phyloP scores from a whole-genome alignment of 2,888 invertebrate species.

The Troilus luridus region DNA sequence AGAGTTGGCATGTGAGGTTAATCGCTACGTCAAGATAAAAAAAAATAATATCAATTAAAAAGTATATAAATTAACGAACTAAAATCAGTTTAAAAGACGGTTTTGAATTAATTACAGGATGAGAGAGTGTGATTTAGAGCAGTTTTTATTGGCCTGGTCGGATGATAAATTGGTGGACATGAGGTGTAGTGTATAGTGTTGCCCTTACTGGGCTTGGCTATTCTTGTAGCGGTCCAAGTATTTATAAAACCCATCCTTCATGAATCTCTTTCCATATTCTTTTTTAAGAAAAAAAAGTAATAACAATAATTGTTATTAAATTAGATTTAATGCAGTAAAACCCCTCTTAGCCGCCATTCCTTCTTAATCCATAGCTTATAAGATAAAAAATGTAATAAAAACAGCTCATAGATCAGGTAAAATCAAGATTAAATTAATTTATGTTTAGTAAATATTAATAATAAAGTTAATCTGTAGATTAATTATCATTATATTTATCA shows the following conservation, averaged over 20 bases:
- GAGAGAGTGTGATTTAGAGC: conserved; percentile 52
- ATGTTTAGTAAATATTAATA: too few species aligned
- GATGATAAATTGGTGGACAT: conserved; percentile 37
- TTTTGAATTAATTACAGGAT: conserved; percentile 51
- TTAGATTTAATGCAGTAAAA: too few species aligned
- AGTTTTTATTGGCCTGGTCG: conserved; percentile 44
- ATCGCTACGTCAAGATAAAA: not conserved
- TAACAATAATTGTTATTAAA: too few species aligned
- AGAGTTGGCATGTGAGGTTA: not conserved
- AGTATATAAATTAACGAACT: conserved; percentile 31
- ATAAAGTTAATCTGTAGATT: too few species aligned
- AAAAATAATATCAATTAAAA: conserved; percentile 56
- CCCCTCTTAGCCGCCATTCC: too few species aligned
- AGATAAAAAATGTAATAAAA: too few species aligned
- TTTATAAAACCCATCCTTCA: not conserved
- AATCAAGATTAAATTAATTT: too few species aligned
- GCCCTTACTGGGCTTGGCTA: not conserved
- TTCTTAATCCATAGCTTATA: too few species aligned
- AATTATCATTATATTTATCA: too few species aligned
- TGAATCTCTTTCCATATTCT: not conserved
- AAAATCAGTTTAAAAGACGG: not conserved
- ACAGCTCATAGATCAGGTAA: too few species aligned
- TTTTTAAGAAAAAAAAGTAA: not conserved
- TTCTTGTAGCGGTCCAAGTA: not conserved
- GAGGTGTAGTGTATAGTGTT: conserved; percentile 44